Evolutionary conservation across 2,797 vertebrate species (phyloP).

Genomic region (Poeciliopsis gracilis): DNA sequence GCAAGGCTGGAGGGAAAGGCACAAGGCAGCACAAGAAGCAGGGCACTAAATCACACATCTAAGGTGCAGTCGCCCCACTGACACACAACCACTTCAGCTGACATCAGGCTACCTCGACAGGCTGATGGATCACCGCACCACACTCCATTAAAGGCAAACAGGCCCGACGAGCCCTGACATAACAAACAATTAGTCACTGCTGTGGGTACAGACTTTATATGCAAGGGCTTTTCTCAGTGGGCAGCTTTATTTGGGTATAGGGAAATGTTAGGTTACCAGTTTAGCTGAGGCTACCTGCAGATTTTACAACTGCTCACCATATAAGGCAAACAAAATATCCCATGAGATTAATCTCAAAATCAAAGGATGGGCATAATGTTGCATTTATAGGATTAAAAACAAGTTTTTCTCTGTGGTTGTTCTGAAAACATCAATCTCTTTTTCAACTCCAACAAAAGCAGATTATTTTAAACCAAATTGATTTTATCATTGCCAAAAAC

Average conservation of each 20-base stretch:
- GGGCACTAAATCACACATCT: slow-evolving; percentile 81
- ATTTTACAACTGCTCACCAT: not conserved
- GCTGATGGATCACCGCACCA: slow-evolving; percentile 82
- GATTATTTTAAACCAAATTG: not conserved
- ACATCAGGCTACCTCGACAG: slow-evolving; percentile 75
- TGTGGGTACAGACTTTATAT: slow-evolving; percentile 64
- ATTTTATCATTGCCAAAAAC: not conserved
- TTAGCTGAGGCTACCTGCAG: not conserved
- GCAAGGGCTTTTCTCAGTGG: slow-evolving; percentile 48
- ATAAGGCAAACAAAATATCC: not conserved
- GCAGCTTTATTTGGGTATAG: slow-evolving; percentile 32
- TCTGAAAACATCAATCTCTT: not conserved
- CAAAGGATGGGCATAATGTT: not conserved
- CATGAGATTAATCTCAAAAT: not conserved
- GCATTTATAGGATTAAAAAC: not conserved
- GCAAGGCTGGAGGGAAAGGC: slow-evolving; percentile 66
- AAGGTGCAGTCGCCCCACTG: slow-evolving; percentile 66
- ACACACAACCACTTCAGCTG: slow-evolving; percentile 78
- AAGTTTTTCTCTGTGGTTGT: not conserved
- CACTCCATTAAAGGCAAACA: slow-evolving; percentile 84
- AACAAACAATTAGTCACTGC: slow-evolving; percentile 86
- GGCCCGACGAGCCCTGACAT: slow-evolving; percentile 77
- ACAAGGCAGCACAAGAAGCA: slow-evolving; percentile 63
- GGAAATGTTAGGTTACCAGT: slow-evolving; percentile 7
- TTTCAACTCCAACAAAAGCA: not conserved